Percentiles rank a stretch among this genome's conserved stretches.
These are phyloP conservation scores for Thymallus thymallus DNA, from an alignment of 2,113 vertebrate species.

Conservation along the genomic window DNA sequence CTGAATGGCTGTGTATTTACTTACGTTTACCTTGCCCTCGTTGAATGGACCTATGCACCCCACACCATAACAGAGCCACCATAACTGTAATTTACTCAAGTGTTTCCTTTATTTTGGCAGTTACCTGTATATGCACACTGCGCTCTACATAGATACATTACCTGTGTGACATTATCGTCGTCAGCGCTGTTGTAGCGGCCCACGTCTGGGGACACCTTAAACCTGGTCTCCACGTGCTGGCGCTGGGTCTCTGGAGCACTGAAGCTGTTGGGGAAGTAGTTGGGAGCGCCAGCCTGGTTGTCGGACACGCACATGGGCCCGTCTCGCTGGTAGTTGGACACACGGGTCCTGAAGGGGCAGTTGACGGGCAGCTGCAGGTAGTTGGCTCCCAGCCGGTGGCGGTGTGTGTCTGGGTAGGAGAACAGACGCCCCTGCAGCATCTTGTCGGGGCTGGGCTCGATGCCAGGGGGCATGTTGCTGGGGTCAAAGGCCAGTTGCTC, in stretches of 20 bases:
- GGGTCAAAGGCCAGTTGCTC: conserved; percentile 94
- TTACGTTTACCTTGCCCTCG: too few species aligned
- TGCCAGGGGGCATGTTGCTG: conserved; percentile 94
- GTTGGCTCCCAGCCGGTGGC: conserved; percentile 92
- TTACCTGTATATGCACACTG: too few species aligned
- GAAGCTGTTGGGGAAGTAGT: conserved; percentile 97
- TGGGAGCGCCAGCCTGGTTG: conserved; percentile 94
- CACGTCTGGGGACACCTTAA: conserved; percentile 71
- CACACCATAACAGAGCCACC: too few species aligned
- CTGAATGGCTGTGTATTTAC: too few species aligned
- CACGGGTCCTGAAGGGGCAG: conserved; percentile 85
- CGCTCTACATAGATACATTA: conserved; percentile 43
- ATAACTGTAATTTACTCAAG: too few species aligned
- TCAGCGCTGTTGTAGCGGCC: conserved; percentile 81
- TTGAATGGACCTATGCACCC: too few species aligned
- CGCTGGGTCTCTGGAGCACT: conserved; percentile 79
- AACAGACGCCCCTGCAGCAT: conserved; percentile 98
- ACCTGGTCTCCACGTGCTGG: conserved; percentile 61
- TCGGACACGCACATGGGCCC: conserved; percentile 90
- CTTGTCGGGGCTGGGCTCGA: conserved; percentile 95
- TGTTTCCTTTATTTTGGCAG: too few species aligned
- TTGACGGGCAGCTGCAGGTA: conserved; percentile 95
- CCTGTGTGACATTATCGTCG: conserved; percentile 91
- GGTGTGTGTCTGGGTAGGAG: conserved; percentile 91
- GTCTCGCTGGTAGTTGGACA: conserved; percentile 93